A percentile compares a stretch with the other conserved stretches of the same genome.
Conservation (phyloP, 2,113 vertebrate species). For the Tamias sibiricus region DNA sequence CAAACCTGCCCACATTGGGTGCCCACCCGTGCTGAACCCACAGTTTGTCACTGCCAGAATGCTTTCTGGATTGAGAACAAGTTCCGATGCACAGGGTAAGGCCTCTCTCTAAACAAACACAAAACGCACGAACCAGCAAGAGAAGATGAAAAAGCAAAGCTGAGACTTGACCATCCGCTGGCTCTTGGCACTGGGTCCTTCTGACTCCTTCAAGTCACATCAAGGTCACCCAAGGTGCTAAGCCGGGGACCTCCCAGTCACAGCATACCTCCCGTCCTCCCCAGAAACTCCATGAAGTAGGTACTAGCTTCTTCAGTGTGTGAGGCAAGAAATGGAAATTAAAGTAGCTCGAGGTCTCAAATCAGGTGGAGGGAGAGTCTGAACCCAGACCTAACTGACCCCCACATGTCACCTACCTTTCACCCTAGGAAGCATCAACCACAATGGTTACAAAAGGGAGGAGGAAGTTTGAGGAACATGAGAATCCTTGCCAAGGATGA, state of each 20-base stretch:
- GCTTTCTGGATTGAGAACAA: not conserved
- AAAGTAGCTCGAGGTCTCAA: not conserved
- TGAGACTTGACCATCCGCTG: not conserved
- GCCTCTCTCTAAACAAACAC: conserved; percentile 22
- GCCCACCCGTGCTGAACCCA: not conserved
- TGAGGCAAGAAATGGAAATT: not conserved
- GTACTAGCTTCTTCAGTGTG: not conserved
- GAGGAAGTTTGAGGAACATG: not conserved
- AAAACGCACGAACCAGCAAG: not conserved
- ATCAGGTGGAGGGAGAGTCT: not conserved
- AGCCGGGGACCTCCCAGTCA: accelerated
- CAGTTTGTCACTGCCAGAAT: not conserved
- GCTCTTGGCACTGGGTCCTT: not conserved
- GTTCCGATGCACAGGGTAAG: not conserved
- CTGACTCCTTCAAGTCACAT: no score
- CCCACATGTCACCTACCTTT: not conserved
- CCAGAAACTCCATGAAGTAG: not conserved
- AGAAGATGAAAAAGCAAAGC: not conserved
- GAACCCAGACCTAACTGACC: not conserved
- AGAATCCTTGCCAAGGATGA: not conserved
- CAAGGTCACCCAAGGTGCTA: no score
- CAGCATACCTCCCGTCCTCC: not conserved
- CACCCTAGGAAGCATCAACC: accelerated
- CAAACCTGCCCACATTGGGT: not conserved
- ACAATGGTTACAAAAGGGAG: not conserved